Conservation (phyloP, 2,113 vertebrate species). For the Ciconia maguari region DNA sequence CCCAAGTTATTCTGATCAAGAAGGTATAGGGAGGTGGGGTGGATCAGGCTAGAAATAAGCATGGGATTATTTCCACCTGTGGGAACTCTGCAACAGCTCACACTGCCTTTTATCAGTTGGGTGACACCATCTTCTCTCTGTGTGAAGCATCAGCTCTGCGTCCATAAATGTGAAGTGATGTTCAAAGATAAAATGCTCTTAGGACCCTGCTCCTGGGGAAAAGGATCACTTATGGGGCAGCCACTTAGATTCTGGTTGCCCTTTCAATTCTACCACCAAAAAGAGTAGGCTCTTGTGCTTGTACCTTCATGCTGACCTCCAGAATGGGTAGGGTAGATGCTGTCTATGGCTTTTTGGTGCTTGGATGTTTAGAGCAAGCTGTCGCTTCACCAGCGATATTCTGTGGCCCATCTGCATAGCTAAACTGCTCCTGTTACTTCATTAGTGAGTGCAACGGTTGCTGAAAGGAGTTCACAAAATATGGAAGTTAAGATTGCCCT, state of each 20-base stretch:
- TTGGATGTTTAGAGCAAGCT: background rate
- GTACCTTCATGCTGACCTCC: background rate
- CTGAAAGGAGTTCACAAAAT: background rate
- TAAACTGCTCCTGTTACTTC: background rate
- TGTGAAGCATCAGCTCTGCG: background rate
- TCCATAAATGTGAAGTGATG: background rate
- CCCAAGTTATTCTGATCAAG: background rate
- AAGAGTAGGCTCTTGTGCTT: background rate
- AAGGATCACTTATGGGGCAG: background rate
- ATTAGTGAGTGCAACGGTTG: background rate
- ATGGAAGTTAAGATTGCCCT: background rate
- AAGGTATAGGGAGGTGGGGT: fast-evolving
- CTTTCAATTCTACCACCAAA: background rate
- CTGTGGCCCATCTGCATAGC: background rate
- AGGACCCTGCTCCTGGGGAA: background rate
- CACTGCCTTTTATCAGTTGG: fast-evolving
- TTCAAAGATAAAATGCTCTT: background rate
- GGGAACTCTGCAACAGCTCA: background rate
- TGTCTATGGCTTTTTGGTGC: background rate
- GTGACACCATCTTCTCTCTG: background rate
- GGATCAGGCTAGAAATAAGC: background rate
- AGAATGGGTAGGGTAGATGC: background rate
- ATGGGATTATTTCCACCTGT: background rate
- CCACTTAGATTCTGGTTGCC: background rate
- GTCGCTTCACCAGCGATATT: background rate